These are phyloP conservation scores for Trichonephila clavata DNA, from an alignment of 1,140 invertebrate genomes.

Conservation along the genomic window DNA sequence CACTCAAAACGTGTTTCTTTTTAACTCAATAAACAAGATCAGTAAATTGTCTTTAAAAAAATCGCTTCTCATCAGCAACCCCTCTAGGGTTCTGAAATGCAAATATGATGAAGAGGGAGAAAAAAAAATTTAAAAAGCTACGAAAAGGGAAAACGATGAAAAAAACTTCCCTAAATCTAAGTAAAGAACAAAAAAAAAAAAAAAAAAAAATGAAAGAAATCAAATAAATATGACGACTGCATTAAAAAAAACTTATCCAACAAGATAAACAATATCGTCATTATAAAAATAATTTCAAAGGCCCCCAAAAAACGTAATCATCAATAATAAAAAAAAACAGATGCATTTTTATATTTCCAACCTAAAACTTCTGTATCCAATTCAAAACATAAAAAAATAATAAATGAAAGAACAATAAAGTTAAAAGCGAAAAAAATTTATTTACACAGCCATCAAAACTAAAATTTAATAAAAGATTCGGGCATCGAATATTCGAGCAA, in stretches of 20 bases:
- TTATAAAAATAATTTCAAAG: conserved; percentile 75
- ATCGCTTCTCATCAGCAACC: background rate
- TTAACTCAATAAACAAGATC: conserved; percentile 36
- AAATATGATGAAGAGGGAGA: background rate
- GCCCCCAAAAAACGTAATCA: conserved; percentile 50
- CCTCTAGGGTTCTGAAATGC: conserved; percentile 26
- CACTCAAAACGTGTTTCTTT: conserved; percentile 15
- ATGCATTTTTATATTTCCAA: conserved; percentile 60
- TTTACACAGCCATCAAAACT: conserved; percentile 75
- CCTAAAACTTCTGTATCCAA: conserved; percentile 27
- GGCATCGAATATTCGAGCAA: conserved; percentile 13
- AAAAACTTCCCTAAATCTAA: background rate
- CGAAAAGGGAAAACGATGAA: background rate
- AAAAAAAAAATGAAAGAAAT: conserved; percentile 45
- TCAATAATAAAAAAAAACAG: conserved; percentile 65
- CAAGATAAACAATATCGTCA: conserved; percentile 71
- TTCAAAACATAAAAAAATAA: conserved; percentile 40
- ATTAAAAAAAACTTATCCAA: conserved; percentile 37
- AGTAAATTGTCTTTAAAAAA: conserved; percentile 12
- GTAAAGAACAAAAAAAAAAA: conserved; percentile 21
- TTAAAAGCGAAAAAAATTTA: conserved; percentile 63
- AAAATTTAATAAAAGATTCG: conserved; percentile 74
- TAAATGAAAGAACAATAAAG: conserved; percentile 40
- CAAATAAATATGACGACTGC: conserved; percentile 49
- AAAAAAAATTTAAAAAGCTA: background rate